Conservation (phyloP, 2,113 vertebrate species). For the Microtus richardsoni region DNA sequence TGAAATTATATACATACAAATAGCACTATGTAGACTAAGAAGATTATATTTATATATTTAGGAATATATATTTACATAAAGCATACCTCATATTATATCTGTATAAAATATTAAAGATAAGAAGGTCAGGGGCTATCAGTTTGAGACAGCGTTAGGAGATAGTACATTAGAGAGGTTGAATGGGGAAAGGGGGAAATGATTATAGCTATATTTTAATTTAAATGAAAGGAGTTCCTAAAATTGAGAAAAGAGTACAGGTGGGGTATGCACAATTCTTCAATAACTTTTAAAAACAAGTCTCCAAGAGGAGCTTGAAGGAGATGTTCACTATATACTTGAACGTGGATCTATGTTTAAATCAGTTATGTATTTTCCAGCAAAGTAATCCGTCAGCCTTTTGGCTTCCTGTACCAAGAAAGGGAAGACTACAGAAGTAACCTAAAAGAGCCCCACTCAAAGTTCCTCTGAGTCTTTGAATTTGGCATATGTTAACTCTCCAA, state of each 20-base stretch:
- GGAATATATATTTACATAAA: background rate
- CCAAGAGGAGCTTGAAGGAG: background rate
- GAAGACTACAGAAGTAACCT: background rate
- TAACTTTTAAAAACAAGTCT: background rate
- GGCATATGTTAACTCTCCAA: background rate
- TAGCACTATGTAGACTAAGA: background rate
- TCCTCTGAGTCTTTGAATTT: background rate
- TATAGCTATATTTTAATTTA: background rate
- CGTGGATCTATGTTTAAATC: conserved; percentile 1
- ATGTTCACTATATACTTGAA: conserved; percentile 9
- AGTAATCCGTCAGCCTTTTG: background rate
- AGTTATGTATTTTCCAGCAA: background rate
- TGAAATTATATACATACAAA: background rate
- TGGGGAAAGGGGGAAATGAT: background rate
- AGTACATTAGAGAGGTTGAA: background rate
- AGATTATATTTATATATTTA: background rate
- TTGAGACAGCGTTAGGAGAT: background rate
- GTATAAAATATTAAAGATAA: background rate
- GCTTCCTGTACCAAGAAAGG: background rate
- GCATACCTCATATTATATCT: background rate
- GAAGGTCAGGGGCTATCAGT: background rate
- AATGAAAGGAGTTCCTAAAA: background rate
- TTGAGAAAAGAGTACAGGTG: background rate
- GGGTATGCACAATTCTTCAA: background rate
- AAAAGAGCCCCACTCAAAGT: background rate